These are phyloP conservation scores for Alloscopus bannaensis DNA, from an alignment of 2,888 invertebrate genomes.

Conservation along the genomic window DNA sequence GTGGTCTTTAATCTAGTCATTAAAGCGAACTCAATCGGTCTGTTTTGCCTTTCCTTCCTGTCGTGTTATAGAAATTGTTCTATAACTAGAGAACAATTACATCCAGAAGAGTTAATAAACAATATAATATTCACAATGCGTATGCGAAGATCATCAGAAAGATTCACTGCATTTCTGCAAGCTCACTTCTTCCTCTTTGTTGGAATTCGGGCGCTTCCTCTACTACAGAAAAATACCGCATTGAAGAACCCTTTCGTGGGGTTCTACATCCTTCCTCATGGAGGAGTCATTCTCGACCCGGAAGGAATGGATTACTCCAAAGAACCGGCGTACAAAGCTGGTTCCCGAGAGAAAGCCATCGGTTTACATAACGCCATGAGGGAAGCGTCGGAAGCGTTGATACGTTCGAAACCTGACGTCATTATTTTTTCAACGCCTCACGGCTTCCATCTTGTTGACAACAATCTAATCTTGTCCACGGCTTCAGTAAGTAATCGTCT, in stretches of 20 bases:
- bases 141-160: too few species aligned
- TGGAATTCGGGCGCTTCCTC: too few species aligned
- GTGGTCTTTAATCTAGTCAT: too few species aligned
- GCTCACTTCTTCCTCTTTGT: too few species aligned
- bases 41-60: too few species aligned
- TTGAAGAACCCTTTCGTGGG: conserved; percentile 56
- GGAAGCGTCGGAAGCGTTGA: conserved; percentile 36
- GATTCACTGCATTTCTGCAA: too few species aligned
- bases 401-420: conserved; percentile 56
- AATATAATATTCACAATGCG: not conserved
- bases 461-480: conserved; percentile 22
- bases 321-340: conserved; percentile 29
- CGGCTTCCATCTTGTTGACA: conserved; percentile 56
- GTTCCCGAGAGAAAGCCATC: conserved; percentile 36
- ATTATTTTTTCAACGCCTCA: conserved; percentile 67
- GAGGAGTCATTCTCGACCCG: conserved; percentile 63
- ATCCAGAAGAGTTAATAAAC: too few species aligned
- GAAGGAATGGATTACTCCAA: conserved; percentile 47
- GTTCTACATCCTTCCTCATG: conserved; percentile 65
- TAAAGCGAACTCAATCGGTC: too few species aligned
- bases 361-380: conserved; percentile 59
- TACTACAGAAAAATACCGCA: not conserved
- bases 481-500: not conserved
- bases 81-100: too few species aligned
- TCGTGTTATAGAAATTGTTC: too few species aligned